Conservation (phyloP, 1,140 invertebrate genomes). For the Archivesica marissinica region DNA sequence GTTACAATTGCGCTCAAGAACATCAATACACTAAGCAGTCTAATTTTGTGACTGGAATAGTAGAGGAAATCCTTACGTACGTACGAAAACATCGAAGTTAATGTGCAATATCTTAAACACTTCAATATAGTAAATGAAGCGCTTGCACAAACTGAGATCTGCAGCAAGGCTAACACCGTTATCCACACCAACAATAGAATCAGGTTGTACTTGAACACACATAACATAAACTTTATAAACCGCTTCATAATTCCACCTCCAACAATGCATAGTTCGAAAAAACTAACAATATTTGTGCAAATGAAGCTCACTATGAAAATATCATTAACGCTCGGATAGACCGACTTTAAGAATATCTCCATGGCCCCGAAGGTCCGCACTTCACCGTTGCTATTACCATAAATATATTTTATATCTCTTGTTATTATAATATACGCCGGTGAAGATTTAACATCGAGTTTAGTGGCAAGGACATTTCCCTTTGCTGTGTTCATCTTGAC, state of each 20-base stretch:
- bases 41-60: conserved; percentile 64
- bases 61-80: conserved; percentile 79
- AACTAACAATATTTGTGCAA: conserved; percentile 84
- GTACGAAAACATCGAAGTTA: conserved; percentile 72
- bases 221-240: conserved; percentile 80
- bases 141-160: conserved; percentile 81
- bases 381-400: conserved; percentile 83
- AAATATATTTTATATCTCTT: conserved; percentile 83
- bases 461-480: conserved; percentile 69
- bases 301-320: conserved; percentile 84
- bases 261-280: conserved; percentile 83
- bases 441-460: conserved; percentile 54
- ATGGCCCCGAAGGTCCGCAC: conserved; percentile 84
- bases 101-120: conserved; percentile 73
- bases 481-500: conserved; percentile 76
- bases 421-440: conserved; percentile 84
- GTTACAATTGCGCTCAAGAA: conserved; percentile 64
- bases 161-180: conserved; percentile 81
- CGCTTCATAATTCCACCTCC: conserved; percentile 80
- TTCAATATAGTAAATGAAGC: conserved; percentile 76
- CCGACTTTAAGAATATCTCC: conserved; percentile 84
- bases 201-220: conserved; percentile 84
- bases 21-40: conserved; percentile 64
- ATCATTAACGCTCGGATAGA: conserved; percentile 86
- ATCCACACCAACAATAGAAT: conserved; percentile 84